Evolutionary conservation across 1,140 invertebrate genomes (phyloP).

Genomic region (Bombyx mandarina): DNA sequence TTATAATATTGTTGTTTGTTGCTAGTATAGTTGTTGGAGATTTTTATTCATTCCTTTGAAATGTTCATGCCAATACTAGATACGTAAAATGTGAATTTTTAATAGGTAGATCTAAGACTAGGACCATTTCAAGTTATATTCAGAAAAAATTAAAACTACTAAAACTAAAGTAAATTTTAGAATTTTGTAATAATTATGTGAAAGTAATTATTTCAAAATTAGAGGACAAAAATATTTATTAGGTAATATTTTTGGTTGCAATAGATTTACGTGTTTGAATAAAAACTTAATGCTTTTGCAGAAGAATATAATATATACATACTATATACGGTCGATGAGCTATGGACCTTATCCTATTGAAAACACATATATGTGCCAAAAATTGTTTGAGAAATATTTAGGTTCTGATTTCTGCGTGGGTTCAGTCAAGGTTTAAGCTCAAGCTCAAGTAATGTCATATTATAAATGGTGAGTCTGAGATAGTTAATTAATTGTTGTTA

Average conservation of each 20-base stretch:
- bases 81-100: background rate
- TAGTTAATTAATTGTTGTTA: constrained; percentile 30
- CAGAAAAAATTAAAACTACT: background rate
- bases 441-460: too few species aligned
- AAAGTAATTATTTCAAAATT: background rate
- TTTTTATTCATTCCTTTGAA: constrained; percentile 40
- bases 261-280: too few species aligned
- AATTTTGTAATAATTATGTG: too few species aligned
- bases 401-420: constrained; percentile 2
- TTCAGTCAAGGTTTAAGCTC: background rate
- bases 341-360: background rate
- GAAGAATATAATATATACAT: background rate
- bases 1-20: constrained; percentile 57
- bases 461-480: too few species aligned
- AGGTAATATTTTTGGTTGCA: too few species aligned
- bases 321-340: background rate
- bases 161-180: background rate
- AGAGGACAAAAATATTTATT: too few species aligned
- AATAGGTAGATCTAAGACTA: background rate
- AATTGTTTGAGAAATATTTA: background rate
- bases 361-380: background rate
- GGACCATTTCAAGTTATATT: background rate
- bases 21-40: constrained; percentile 41
- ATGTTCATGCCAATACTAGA: constrained; percentile 8
- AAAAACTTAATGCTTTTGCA: too few species aligned